Conservation (phyloP, 2,113 vertebrate genomes). For the Danio rerio region GRCz12tu NC_133176.1:26908001-26908500, state of each 20-base stretch:
- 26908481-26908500: too few relatives aligned
- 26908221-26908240: conserved; percentile 82
- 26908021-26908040: too few relatives aligned
- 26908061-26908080: too few relatives aligned
- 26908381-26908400: conserved; percentile 87
- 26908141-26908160: conserved; percentile 83
- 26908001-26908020: too few relatives aligned
- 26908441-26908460: background rate
- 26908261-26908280: background rate
- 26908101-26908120: background rate
- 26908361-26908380: conserved; percentile 74
- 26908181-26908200: conserved; percentile 86
- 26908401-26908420: conserved; percentile 90
- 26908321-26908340: background rate
- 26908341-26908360: conserved; percentile 82
- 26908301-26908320: background rate
- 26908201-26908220: conserved; percentile 87
- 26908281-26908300: background rate
- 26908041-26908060: too few relatives aligned
- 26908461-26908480: too few relatives aligned
- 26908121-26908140: conserved; percentile 88
- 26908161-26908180: conserved; percentile 79
- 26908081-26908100: background rate
- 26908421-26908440: conserved; percentile 36
- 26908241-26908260: conserved; percentile 78